A percentile compares a stretch with the other conserved stretches of the same genome.
phyloP scores from a whole-genome alignment of 2,113 vertebrate genomes.

The Passer montanus region DNA sequence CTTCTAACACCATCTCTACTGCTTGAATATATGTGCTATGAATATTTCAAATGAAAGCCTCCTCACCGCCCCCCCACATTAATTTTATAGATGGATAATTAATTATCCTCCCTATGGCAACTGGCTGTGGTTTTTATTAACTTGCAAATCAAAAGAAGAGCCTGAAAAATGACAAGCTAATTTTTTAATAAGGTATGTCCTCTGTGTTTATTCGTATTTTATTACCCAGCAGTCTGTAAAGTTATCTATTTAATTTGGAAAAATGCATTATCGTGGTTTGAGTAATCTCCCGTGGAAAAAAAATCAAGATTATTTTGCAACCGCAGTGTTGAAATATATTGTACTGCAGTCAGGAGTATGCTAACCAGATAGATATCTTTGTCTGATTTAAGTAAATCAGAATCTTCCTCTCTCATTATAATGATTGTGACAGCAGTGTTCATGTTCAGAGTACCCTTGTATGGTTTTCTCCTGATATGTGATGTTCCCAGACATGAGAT shows the following conservation, averaged over 20 bases:
- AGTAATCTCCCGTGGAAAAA: constrained; percentile 50
- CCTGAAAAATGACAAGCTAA: constrained; percentile 56
- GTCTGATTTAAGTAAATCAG: constrained; percentile 14
- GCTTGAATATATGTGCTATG: neutral
- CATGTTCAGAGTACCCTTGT: neutral
- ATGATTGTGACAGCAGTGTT: neutral
- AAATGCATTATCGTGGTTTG: constrained; percentile 17
- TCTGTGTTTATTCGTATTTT: constrained; percentile 29
- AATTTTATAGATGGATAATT: constrained; percentile 63
- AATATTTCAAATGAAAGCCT: constrained; percentile 9
- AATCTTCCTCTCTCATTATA: neutral
- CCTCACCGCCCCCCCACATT: neutral
- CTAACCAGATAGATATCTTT: constrained; percentile 36
- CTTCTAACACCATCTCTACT: neutral
- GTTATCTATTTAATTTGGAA: constrained; percentile 55
- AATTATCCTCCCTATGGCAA: constrained; percentile 61
- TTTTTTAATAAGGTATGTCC: constrained; percentile 57
- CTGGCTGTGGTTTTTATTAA: constrained; percentile 56
- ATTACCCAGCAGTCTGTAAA: constrained; percentile 43
- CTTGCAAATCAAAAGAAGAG: constrained; percentile 67
- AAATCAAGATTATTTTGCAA: constrained; percentile 51
- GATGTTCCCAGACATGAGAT: neutral
- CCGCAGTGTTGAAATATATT: constrained; percentile 27
- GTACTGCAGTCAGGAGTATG: neutral
- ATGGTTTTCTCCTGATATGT: neutral